Evolutionary conservation across 2,888 invertebrate species (phyloP).

Genomic region (Drosophila limbata): DNA sequence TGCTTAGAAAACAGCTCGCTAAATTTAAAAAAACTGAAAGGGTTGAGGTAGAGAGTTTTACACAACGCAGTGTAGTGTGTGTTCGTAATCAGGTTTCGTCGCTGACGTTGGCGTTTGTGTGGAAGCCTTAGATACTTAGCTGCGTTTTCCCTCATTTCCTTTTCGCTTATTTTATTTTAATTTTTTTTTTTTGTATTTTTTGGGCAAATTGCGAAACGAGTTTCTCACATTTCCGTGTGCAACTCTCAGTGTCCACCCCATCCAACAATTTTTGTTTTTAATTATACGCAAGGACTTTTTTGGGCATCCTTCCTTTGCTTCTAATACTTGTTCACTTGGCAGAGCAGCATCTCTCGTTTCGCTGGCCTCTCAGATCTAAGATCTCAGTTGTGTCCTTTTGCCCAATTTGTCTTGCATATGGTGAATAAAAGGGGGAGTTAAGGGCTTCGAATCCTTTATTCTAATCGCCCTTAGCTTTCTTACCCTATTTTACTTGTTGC

Average conservation of each 20-base stretch:
- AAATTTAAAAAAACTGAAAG: slow-evolving; percentile 20
- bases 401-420: slow-evolving; percentile 65
- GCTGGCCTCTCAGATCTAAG: slow-evolving; percentile 2
- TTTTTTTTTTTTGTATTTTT: slow-evolving; percentile 12
- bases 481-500: slow-evolving; percentile 35
- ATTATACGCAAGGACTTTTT: slow-evolving; percentile 52
- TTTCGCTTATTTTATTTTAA: not conserved
- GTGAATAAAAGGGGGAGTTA: slow-evolving; percentile 4
- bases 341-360: slow-evolving; percentile 6
- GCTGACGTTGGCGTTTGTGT: slow-evolving; percentile 47
- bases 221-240: slow-evolving; percentile 73
- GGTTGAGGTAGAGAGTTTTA: slow-evolving; percentile 24
- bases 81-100: slow-evolving; percentile 60
- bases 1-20: slow-evolving; percentile 11
- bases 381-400: slow-evolving; percentile 18
- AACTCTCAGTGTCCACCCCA: not conserved
- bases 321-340: slow-evolving; percentile 75
- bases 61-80: not conserved
- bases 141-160: slow-evolving; percentile 49
- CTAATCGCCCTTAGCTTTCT: slow-evolving; percentile 47
- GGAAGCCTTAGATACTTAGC: slow-evolving; percentile 55
- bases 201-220: slow-evolving; percentile 56
- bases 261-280: slow-evolving; percentile 42
- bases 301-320: slow-evolving; percentile 34
- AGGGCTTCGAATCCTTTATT: not conserved